These are phyloP conservation scores for Tautogolabrus adspersus DNA, from an alignment of 2,113 vertebrate genomes.

Conservation along the genomic window DNA sequence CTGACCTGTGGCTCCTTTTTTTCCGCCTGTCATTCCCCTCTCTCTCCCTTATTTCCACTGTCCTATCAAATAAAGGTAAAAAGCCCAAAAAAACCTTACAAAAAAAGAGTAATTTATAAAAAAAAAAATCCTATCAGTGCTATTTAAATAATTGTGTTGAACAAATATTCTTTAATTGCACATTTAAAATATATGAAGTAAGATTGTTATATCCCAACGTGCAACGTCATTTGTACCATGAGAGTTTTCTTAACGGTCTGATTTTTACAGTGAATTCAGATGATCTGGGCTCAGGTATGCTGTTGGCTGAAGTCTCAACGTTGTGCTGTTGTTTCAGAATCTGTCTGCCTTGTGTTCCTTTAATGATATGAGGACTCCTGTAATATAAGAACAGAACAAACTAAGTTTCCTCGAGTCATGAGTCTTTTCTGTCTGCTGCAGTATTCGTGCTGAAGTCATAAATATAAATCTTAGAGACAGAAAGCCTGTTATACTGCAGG, in stretches of 20 bases:
- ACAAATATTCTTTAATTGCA: too few species aligned
- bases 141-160: too few species aligned
- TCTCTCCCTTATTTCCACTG: too few species aligned
- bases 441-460: slow-evolving; percentile 41
- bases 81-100: too few species aligned
- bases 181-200: too few species aligned
- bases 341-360: not conserved
- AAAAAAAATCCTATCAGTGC: too few species aligned
- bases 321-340: not conserved
- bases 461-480: slow-evolving; percentile 24
- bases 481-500: slow-evolving; percentile 11
- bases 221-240: too few species aligned
- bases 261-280: not conserved
- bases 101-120: too few species aligned
- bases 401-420: slow-evolving; percentile 45
- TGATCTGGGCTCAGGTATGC: not conserved
- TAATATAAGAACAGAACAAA: slow-evolving; percentile 33
- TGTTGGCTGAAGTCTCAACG: not conserved
- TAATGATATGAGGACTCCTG: not conserved
- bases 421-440: slow-evolving; percentile 36
- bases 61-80: too few species aligned
- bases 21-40: too few species aligned
- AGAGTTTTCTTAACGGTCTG: not conserved
- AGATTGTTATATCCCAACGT: too few species aligned
- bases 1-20: too few species aligned